Base-by-base conservation (phyloP, 2,113 vertebrate species). In the Campylorhamphus procurvoides region DNA sequence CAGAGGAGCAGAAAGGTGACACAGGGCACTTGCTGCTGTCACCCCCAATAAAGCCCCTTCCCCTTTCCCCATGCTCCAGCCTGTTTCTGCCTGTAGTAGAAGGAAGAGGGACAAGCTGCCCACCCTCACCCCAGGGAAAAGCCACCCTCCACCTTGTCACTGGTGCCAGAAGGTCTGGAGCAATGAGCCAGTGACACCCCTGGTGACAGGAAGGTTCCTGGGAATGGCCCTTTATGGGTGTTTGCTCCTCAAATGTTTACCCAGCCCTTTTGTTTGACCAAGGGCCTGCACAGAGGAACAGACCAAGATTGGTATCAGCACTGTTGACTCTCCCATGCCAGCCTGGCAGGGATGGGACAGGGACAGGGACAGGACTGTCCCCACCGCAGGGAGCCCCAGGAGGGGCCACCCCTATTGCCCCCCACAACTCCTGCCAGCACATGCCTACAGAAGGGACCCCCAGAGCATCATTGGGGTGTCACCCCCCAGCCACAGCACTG, bases 201-300 rank as follows among this genome's bases (percentile, higher is more conserved):
- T 0, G 1, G 73, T 15, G 37, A 58, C 6, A 1, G 86, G 42
- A 46, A 55, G 15, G 64, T 60, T 78, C 80, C 88, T 13, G 37
- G 93, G 85, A 95, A 93, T 77, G 85, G 78, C 50, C 63, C 47
- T 83, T 97, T 91, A 86, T 35, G 68, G 74, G 56, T 93, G 86
- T 96, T 97, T 97, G 90, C 84, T 95, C 76, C 93, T 64, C 87
- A 85, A 88, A 75, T 84, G 72, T 93, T 95, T 97, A 85, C 90
- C 62, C 91, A 69, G 78, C 52, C 75, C 55, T 56, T 67, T 44
- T 80, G 77, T 87, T 95, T 93, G 92, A 85, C 23, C 35, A 23
- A 89, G 77, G 15, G 31, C 37, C 68, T 82, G 50, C 1, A 9
- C 58, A 93, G 79, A 68, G 62, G 39, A 69, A 68, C 0, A 2